Base-by-base conservation (phyloP, 2,888 invertebrate species). In the Orthosia incerta region DNA sequence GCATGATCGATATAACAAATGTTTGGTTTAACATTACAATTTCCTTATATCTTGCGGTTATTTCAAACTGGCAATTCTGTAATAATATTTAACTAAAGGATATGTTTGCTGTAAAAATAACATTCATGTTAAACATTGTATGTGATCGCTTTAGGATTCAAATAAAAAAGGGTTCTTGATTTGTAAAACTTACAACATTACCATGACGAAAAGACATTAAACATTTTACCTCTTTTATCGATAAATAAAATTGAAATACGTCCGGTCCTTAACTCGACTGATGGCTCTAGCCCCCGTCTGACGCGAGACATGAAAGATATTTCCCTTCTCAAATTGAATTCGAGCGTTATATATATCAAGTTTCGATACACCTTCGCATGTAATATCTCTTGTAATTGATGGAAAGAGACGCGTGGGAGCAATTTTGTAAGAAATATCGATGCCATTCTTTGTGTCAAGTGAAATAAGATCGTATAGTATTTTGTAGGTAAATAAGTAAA, bases 321-420 rank as follows among this genome's bases (percentile, higher is more conserved):
- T 87, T 84, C 76, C 80, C 57, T 64, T 76, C 70, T 63, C 63
- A 84, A 81, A 86, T 86, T 84, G 84, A 80, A 86, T 87, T 84
- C 70, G 64, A 75, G 53, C 56, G 67, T 64, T 56, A 67, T 75
- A 79, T 50, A 73, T 76, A 72, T 85, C 79, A 68, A 61, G 67
- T 84, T 72, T 71, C 79, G 71, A 71, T 77, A 83, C 64, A 74
- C 78, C 74, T 71, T 72, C 65, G 20, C 39, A 39, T 31, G 48
- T 45, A 66, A 71, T 70, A 59, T 67, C 61, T 71, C 31, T 64
- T 76, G 76, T 85, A 70, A 85, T 77, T 73, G 74, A 74, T 74
- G 60, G 51, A 61, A 63, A 51, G 46, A 50, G 66, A 64, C 20
- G 62, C 39, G 45, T 71, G 61, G n/a, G 39, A 45, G 60, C 18